Conservation (phyloP, 1,140 invertebrate species). For the Palaemon carinicauda region DNA sequence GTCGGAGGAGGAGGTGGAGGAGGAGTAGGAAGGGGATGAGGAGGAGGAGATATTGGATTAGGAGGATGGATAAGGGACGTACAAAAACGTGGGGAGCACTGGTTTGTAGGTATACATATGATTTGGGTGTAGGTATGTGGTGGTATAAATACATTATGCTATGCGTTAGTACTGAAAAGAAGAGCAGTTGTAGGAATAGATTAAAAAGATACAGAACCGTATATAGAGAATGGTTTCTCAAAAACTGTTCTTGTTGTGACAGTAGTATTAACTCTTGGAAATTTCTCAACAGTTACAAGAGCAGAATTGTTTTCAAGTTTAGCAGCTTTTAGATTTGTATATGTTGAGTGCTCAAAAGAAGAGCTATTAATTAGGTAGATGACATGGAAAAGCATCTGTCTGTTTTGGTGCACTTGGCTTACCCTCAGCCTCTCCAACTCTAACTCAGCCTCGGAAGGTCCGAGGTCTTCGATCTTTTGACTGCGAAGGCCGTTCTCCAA, state of each 20-base stretch:
- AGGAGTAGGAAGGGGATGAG: background rate
- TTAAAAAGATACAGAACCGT: background rate
- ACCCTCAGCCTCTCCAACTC: constrained; percentile 69
- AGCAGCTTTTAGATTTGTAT: background rate
- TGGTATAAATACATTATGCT: constrained; percentile 2
- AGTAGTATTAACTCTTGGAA: background rate
- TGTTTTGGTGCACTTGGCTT: constrained; percentile 46
- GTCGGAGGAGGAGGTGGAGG: background rate
- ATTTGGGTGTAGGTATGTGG: constrained; percentile 30
- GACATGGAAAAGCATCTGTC: constrained; percentile 2
- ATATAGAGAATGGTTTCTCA: too few species aligned
- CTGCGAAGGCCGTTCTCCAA: constrained; percentile 78
- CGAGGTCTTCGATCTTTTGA: constrained; percentile 66
- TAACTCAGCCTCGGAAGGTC: constrained; percentile 72
- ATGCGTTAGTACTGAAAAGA: constrained; percentile 42
- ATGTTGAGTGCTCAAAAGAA: background rate
- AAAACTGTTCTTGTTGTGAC: background rate
- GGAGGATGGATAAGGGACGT: too few species aligned
- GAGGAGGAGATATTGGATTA: background rate
- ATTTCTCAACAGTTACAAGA: background rate
- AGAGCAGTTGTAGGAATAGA: constrained; percentile 27
- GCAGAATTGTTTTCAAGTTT: constrained; percentile 7
- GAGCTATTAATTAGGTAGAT: constrained; percentile 20
- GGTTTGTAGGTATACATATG: background rate
- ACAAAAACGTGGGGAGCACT: too few species aligned